Evolutionary conservation across 2,797 vertebrate species (phyloP).

Genomic region (Melanotaenia pygmaea): DNA sequence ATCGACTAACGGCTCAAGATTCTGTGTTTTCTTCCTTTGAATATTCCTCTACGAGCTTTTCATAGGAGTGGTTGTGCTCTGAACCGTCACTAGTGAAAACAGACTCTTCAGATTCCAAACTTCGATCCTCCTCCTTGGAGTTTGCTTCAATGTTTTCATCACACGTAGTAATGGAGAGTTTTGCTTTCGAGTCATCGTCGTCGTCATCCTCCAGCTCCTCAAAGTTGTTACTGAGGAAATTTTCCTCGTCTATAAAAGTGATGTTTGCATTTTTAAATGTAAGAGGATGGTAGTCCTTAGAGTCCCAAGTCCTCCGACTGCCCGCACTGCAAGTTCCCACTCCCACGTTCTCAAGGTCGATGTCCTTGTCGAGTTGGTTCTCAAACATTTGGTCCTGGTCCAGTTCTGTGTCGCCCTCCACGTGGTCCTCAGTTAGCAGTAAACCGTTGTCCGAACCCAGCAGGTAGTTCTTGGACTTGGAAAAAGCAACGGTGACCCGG

Average conservation of each 20-base stretch:
- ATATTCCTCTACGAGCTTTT: constrained; percentile 92
- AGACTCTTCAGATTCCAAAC: constrained; percentile 89
- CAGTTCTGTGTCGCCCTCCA: constrained; percentile 75
- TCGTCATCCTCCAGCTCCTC: constrained; percentile 64
- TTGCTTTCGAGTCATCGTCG: constrained; percentile 68
- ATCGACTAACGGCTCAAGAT: constrained; percentile 65
- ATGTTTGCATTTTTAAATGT: constrained; percentile 91
- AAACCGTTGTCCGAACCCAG: constrained; percentile 87
- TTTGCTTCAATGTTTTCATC: constrained; percentile 86
- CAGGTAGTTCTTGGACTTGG: constrained; percentile 89
- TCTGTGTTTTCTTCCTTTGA: constrained; percentile 87
- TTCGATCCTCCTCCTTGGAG: constrained; percentile 87
- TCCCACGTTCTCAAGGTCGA: constrained; percentile 78
- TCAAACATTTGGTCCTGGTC: constrained; percentile 77
- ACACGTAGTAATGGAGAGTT: constrained; percentile 78
- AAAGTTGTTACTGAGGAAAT: constrained; percentile 79
- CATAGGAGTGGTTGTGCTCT: constrained; percentile 89
- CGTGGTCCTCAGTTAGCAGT: constrained; percentile 82
- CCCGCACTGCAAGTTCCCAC: constrained; percentile 45
- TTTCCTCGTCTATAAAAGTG: constrained; percentile 89
- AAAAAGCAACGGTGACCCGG: constrained; percentile 89
- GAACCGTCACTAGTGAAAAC: constrained; percentile 89
- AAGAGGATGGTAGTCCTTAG: constrained; percentile 88
- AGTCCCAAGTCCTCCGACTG: constrained; percentile 85
- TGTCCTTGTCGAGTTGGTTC: constrained; percentile 95